Evolutionary conservation across 2,797 vertebrate species (phyloP).

Genomic region (Betta splendens): DNA sequence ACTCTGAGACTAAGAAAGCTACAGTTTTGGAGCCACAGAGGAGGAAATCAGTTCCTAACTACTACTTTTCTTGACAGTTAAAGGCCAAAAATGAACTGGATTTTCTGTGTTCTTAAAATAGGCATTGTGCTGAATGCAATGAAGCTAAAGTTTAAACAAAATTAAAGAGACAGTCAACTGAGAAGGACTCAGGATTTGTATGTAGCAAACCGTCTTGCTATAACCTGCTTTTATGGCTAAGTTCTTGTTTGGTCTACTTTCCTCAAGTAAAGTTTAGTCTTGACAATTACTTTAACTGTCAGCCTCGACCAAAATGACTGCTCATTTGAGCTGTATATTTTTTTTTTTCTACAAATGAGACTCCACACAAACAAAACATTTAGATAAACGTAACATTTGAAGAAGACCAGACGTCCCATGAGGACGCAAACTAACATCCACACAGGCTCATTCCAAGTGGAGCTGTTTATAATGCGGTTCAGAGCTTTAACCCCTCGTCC

Average conservation of each 20-base stretch:
- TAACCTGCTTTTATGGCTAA: neutral
- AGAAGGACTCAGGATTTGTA: no score
- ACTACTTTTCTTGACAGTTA: conserved; percentile 33
- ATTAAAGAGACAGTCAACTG: no score
- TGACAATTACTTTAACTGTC: conserved; percentile 11
- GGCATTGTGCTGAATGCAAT: conserved; percentile 1
- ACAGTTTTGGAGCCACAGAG: conserved; percentile 9
- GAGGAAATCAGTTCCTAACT: conserved; percentile 1
- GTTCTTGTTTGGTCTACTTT: conserved; percentile 3
- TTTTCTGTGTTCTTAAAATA: conserved; percentile 9
- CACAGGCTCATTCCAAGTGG: neutral
- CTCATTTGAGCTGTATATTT: conserved; percentile 6
- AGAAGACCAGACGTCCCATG: neutral
- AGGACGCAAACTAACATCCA: neutral
- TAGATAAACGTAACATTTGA: neutral
- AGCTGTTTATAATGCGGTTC: neutral
- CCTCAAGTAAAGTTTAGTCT: neutral
- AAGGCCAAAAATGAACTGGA: conserved; percentile 14
- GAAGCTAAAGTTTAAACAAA: conserved; percentile 2
- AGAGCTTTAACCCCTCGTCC: neutral
- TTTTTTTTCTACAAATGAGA: neutral
- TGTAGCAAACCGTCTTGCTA: neutral
- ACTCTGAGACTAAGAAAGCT: conserved; percentile 24
- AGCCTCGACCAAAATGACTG: neutral
- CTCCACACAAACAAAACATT: conserved; percentile 1